Base-by-base conservation (phyloP, 2,113 vertebrate genomes). In the Cynocephalus volans region DNA sequence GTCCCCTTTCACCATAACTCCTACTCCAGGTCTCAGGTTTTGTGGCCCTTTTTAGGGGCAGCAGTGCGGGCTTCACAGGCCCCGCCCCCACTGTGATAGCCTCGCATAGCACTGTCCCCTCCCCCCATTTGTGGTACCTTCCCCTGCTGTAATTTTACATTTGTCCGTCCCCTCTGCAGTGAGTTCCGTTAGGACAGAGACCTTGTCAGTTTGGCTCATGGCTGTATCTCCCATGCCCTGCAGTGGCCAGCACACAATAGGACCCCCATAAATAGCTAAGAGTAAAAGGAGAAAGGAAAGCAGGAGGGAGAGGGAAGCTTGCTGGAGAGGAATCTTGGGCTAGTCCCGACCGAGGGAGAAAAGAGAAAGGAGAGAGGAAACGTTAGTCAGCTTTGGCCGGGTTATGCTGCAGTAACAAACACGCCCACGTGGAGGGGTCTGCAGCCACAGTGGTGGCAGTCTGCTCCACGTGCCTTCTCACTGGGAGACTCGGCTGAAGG, bases 391-490 rank as follows among this genome's bases (percentile, higher is more conserved):
- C 15, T 26, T 12, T 10, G 41, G 7, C 31, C 67, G 10, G 41
- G 41, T 41, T 41, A 41, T 41, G 41, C 41, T 41, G 41, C 41
- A 41, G 41, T 41, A 41, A 41, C 36, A 82, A n/a, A 11, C 45
- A 54, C 7, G 24, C 12, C 69, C 67, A 33, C 9, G 6, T 3
- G 12, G 12, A 6, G 1, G 8, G 31, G 58, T 41, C 50, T 33
- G 18, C 24, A 13, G 8, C 18, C 5, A 11, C 1, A 10, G 52
- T 9, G 26, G 41, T 9, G 54, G 65, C 48, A 41, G 41, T 17
- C 31, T 1, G 4, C 45, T 5, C 52, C 36, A 3, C 1, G 1
- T 0, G 11, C 21, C 36, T 50, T 11, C 41, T 26, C 24, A 1
- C 15, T 60, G 31, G 1, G 33, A 50, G 36, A 33, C 31, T 36